phyloP scores from a whole-genome alignment of 1,140 invertebrate species.

The Camponotus vicinus region DNA sequence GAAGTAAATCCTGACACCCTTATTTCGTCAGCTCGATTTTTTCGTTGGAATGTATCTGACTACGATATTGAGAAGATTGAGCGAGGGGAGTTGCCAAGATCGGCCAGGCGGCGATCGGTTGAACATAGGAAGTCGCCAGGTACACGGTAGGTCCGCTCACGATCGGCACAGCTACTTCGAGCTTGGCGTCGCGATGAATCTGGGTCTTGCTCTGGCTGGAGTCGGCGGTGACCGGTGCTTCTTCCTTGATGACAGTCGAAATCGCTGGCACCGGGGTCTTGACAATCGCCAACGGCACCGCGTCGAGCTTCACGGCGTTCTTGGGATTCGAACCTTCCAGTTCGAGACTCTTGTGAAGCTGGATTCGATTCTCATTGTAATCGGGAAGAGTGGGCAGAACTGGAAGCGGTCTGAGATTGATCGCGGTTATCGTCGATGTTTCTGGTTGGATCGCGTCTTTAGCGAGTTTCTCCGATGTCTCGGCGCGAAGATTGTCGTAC shows the following conservation, averaged over 20 bases:
- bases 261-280: neutral
- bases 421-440: neutral
- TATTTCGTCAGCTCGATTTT: neutral
- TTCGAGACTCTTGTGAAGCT: conserved; percentile 59
- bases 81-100: conserved; percentile 6
- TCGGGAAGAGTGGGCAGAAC: neutral
- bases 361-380: conserved; percentile 65
- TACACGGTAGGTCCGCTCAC: conserved; percentile 22
- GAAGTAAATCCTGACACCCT: neutral
- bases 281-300: conserved; percentile 15
- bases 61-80: conserved; percentile 32
- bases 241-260: neutral
- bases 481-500: conserved; percentile 52
- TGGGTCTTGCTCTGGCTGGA: conserved; percentile 52
- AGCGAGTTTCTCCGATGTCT: conserved; percentile 28
- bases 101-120: conserved; percentile 7
- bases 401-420: conserved; percentile 18
- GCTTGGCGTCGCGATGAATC: conserved; percentile 46
- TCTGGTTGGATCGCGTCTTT: neutral
- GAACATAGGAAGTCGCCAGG: conserved; percentile 1
- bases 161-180: conserved; percentile 6
- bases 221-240: conserved; percentile 26
- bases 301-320: conserved; percentile 63
- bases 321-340: conserved; percentile 50
- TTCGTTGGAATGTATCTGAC: conserved; percentile 40